A percentile compares a stretch with the other conserved stretches of the same genome.
phyloP scores from a whole-genome alignment of 2,113 vertebrate genomes.

The Anser cygnoides region DNA sequence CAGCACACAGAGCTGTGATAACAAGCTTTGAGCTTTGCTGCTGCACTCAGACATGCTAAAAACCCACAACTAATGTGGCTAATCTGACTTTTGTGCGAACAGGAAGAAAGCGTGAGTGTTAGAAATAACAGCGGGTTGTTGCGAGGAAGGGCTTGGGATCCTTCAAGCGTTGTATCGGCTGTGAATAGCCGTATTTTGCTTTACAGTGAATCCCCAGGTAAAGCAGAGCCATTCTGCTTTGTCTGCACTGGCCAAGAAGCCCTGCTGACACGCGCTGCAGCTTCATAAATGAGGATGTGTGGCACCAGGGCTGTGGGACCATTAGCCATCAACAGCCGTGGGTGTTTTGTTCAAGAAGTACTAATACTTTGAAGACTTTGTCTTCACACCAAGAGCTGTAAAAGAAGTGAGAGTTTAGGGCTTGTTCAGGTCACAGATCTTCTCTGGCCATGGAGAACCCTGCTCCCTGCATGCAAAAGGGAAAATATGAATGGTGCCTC shows the following conservation, averaged over 20 bases:
- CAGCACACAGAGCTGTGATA: neutral
- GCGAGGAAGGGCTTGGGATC: neutral
- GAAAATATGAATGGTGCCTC: rapidly evolving
- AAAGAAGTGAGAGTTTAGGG: neutral
- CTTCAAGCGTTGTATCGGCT: neutral
- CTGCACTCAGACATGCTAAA: slow-evolving; percentile 51
- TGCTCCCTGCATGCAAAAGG: rapidly evolving
- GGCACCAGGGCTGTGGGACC: neutral
- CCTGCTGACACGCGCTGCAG: rapidly evolving
- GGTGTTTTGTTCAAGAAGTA: neutral
- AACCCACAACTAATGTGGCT: slow-evolving; percentile 43
- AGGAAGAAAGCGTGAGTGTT: slow-evolving; percentile 51
- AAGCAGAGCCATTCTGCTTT: neutral
- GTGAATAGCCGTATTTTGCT: neutral
- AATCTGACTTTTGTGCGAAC: slow-evolving; percentile 65
- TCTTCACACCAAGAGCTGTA: neutral
- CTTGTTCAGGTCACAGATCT: neutral
- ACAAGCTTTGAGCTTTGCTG: slow-evolving; percentile 46
- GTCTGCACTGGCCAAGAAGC: neutral
- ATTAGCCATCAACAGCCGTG: rapidly evolving
- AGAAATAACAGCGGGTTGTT: slow-evolving; percentile 58
- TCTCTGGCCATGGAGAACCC: rapidly evolving
- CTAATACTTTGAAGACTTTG: neutral
- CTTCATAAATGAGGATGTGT: rapidly evolving
- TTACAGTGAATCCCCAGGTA: slow-evolving; percentile 40